Base-by-base conservation (phyloP, 2,113 vertebrate species). In the Cyprinus carpio region DNA sequence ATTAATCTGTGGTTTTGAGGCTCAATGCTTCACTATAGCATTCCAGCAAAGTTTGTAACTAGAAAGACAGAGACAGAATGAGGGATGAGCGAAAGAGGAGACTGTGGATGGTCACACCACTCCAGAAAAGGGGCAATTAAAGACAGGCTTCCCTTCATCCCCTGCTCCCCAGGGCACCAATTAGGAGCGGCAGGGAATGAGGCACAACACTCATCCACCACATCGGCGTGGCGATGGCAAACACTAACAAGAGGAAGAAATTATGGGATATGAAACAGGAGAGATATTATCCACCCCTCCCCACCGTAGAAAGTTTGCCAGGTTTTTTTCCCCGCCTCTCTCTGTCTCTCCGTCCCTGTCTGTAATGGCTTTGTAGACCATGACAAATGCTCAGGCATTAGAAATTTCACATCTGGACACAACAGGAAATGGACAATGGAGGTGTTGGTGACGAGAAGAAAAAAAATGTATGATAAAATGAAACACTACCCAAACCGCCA, bases 351-450 rank as follows among this genome's bases (percentile, higher is more conserved):
- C n/a, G 23, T 75, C 37, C 75, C 60, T 93, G 89, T 93, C 92
- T 93, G 92, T 93, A 94, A 93, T 93, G 90, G 92, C 91, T 93
- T 91, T 93, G 89, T 91, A 91, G 93, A 86, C 93, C 92, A 86
- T 95, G 94, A 94, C 94, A 93, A 95, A 94, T 95, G 91, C 92
- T 89, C 93, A 91, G 89, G 90, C 93, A 94, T 94, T 93, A 91
- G 92, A 94, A 93, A 93, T 93, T 92, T 93, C 93, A 92, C 93
- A 93, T 94, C 90, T 91, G 91, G 92, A 92, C 93, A 92, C 93
- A 92, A 94, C 90, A 92, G 94, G 93, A 94, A 95, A 95, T 94
- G 92, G 93, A 94, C 93, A 91, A 91, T 88, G 89, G 79, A 91
- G 75, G 92, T 62, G 49, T 67, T 46, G 91, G 92, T 87, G 91